Base-by-base conservation (phyloP, 2,797 vertebrate species). In the Ctenopoma kingsleyae region DNA sequence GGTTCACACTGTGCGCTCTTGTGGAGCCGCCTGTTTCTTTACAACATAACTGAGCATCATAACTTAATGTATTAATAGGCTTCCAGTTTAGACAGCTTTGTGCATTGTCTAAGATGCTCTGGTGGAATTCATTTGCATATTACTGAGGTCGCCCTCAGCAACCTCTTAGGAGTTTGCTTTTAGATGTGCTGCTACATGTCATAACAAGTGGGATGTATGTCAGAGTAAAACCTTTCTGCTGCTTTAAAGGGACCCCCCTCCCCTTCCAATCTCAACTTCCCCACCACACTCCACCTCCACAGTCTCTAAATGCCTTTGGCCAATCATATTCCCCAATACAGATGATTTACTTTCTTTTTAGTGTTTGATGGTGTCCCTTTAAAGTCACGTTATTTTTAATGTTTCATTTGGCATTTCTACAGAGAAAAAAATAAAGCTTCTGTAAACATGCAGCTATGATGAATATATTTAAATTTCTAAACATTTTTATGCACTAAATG, bases 111-210 rank as follows among this genome's bases (percentile, higher is more conserved):
- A 82, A 93, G 90, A 91, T 92, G 75, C 89, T 88, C 71, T 69
- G 81, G 75, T 85, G 89, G 86, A 92, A 70, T 60, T 77, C 50
- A 91, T 94, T 93, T 90, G 89, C 91, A 92, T 93, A 87, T 91
- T 88, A 91, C 87, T 87, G 78, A 89, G 83, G 90, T 93, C 77
- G 92, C 92, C 92, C 91, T 92, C 86, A 93, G 92, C 89, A 81
- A 90, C 88, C 87, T 93, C 88, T 91, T 59, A 87, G 88, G 90
- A 92, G 89, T 88, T 86, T 89, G 87, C 90, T 92, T 88, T 92
- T 84, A 91, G 87, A 89, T 92, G 92, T 86, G 77, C 85, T 89
- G 84, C 80, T 74, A 76, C 89, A 87, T 91, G 90, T 92, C 90
- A 90, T 83, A 91, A 91, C 83, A 89, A 84, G 84, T 81, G 75